A percentile compares a stretch with the other conserved stretches of the same genome.
Evolutionary conservation across 2,888 invertebrate species (phyloP).

Genomic region (Chymomyza amoena): DNA sequence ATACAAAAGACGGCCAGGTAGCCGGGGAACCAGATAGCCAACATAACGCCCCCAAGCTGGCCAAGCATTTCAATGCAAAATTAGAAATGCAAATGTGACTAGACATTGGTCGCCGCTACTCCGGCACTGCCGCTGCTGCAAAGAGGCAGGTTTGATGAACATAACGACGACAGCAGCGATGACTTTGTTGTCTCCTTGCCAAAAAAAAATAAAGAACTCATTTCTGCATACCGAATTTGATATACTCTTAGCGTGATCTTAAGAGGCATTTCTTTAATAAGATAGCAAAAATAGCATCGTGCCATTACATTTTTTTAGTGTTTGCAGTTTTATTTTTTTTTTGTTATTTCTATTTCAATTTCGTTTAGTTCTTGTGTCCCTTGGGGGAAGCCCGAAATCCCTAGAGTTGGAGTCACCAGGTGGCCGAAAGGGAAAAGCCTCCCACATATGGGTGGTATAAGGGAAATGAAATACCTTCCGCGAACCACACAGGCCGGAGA

Average conservation of each 20-base stretch:
- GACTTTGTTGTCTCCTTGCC: slow-evolving; percentile 25
- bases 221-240: neutral
- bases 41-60: slow-evolving; percentile 42
- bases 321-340: no score
- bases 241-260: neutral
- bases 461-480: no score
- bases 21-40: slow-evolving; percentile 21
- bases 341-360: no score
- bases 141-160: slow-evolving; percentile 30
- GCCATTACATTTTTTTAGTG: no score
- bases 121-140: slow-evolving; percentile 9
- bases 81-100: slow-evolving; percentile 69
- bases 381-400: no score
- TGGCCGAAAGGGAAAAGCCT: no score
- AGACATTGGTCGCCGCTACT: slow-evolving; percentile 26
- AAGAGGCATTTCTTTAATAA: no score
- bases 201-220: neutral
- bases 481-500: no score
- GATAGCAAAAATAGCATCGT: no score
- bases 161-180: neutral
- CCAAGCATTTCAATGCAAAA: slow-evolving; percentile 43
- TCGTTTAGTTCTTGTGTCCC: no score
- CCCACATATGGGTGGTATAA: no score
- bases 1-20: neutral
- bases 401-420: no score